Conservation (phyloP, 1,140 invertebrate genomes). For the Sinella curviseta region DNA sequence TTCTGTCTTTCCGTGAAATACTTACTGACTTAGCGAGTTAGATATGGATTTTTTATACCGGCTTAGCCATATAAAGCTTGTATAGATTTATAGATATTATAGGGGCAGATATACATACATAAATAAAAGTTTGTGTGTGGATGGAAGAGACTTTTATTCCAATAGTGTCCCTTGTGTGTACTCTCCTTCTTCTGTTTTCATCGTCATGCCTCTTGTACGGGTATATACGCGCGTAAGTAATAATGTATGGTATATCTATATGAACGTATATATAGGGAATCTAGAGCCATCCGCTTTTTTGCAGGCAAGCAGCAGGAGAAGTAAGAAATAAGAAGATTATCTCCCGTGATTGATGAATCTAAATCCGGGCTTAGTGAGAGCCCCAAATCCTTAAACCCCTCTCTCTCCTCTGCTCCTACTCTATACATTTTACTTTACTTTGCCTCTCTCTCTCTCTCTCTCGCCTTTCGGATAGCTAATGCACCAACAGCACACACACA, state of each 20-base stretch:
- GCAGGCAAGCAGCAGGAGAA: conserved; percentile 30
- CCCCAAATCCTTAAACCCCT: conserved; percentile 47
- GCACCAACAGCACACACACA: not conserved
- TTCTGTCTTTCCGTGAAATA: not conserved
- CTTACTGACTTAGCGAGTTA: not conserved
- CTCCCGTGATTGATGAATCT: conserved; percentile 50
- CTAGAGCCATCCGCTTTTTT: not conserved
- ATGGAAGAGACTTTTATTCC: conserved; percentile 16
- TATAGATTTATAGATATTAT: not conserved
- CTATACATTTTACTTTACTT: not conserved
- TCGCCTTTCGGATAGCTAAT: conserved; percentile 10
- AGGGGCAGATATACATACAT: not conserved
- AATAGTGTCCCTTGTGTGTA: conserved; percentile 23
- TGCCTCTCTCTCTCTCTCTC: not conserved
- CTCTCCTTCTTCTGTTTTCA: too few species aligned
- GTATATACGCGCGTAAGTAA: too few species aligned
- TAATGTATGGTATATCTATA: too few species aligned
- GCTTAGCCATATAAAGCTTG: conserved; percentile 14
- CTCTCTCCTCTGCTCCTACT: conserved; percentile 25
- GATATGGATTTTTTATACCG: not conserved
- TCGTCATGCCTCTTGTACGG: too few species aligned
- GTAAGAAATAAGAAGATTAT: conserved; percentile 50
- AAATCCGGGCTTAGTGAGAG: conserved; percentile 48
- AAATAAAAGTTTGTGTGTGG: not conserved
- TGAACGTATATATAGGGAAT: too few species aligned